Evolutionary conservation across 2,797 vertebrate species (phyloP).

Genomic region (Malacoctenus gilli): DNA sequence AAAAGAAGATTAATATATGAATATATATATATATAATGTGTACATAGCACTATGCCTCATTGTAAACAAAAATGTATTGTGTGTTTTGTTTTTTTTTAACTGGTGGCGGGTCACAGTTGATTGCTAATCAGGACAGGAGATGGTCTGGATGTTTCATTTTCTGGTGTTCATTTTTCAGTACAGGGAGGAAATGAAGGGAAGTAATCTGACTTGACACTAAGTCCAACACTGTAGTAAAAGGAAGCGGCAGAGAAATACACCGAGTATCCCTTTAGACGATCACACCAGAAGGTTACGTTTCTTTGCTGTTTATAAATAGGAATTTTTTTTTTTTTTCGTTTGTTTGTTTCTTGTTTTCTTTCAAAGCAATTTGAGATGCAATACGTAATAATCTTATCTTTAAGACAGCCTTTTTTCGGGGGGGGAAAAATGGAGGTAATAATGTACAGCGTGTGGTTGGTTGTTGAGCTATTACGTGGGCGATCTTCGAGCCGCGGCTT

Average conservation of each 20-base stretch:
- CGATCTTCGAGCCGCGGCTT: conserved; percentile 51
- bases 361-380: conserved; percentile 83
- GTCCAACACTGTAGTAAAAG: conserved; percentile 74
- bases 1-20: conserved; percentile 77
- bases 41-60: conserved; percentile 86
- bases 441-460: conserved; percentile 62
- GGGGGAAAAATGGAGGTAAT: conserved; percentile 60
- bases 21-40: conserved; percentile 84
- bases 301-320: conserved; percentile 62
- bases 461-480: conserved; percentile 41
- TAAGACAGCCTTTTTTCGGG: conserved; percentile 70
- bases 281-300: conserved; percentile 58
- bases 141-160: conserved; percentile 48
- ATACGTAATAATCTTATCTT: conserved; percentile 74
- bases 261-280: conserved; percentile 77
- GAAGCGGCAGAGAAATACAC: conserved; percentile 46
- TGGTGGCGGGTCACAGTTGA: conserved; percentile 67
- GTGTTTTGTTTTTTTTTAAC: conserved; percentile 53
- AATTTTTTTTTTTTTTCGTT: conserved; percentile 49
- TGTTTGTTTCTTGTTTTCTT: conserved; percentile 53
- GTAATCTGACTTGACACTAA: conserved; percentile 63
- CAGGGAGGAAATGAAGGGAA: conserved; percentile 76
- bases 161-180: conserved; percentile 59
- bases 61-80: conserved; percentile 79
- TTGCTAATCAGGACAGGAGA: conserved; percentile 58